A percentile compares a stretch with the other conserved stretches of the same genome.
These are phyloP conservation scores for Yoshiicerus persimilis DNA, from an alignment of 1,140 invertebrate genomes.

Conservation along the genomic window DNA sequence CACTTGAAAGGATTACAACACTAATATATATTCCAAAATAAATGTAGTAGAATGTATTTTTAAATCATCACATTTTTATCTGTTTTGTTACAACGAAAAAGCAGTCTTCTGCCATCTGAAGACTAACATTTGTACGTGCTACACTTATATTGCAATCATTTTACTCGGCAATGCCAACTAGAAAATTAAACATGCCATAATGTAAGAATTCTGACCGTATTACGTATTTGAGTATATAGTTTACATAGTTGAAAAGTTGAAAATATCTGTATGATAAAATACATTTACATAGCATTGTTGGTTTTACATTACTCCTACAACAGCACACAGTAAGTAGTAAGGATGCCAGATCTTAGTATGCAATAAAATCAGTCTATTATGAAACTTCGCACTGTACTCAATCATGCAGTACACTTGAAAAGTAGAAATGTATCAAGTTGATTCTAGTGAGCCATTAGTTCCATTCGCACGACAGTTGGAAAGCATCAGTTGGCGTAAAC, in stretches of 20 bases:
- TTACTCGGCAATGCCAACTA: too few relatives aligned
- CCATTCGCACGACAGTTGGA: slow-evolving; percentile 1
- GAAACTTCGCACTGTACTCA: not conserved
- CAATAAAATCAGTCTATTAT: not conserved
- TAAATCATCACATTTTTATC: slow-evolving; percentile 19
- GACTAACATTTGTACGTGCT: too few relatives aligned
- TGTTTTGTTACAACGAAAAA: not conserved
- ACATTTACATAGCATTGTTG: not conserved
- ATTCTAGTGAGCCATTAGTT: slow-evolving; percentile 16
- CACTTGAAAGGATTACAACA: not conserved
- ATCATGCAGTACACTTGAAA: not conserved
- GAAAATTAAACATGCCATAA: too few relatives aligned
- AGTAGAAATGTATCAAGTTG: not conserved
- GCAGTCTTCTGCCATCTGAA: not conserved
- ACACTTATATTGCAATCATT: too few relatives aligned
- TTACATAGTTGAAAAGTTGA: too few relatives aligned
- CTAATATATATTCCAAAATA: slow-evolving; percentile 2
- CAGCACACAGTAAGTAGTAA: not conserved
- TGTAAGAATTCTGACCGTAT: too few relatives aligned
- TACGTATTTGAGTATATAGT: too few relatives aligned
- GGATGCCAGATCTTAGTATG: too few relatives aligned
- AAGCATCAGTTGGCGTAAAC: slow-evolving; percentile 1
- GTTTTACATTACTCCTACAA: not conserved
- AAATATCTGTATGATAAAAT: not conserved
- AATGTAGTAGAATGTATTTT: slow-evolving; percentile 20